Evolutionary conservation across 1,140 invertebrate genomes (phyloP).

Genomic region (Papilio polyxenes): DNA sequence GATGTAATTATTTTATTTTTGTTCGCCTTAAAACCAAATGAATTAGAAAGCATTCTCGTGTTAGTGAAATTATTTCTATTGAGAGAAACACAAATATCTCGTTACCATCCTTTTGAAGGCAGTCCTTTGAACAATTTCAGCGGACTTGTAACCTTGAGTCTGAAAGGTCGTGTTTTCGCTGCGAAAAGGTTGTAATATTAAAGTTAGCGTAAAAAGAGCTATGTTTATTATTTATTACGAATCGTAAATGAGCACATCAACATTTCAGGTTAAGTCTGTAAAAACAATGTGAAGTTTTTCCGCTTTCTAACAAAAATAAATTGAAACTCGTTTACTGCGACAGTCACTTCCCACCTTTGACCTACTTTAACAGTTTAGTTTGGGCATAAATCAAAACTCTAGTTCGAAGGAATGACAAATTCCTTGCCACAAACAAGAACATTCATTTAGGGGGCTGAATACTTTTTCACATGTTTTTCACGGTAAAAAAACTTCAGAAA

Average conservation of each 20-base stretch:
- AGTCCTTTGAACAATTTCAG: slow-evolving; percentile 13
- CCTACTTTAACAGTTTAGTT: not conserved
- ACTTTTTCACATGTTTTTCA: not conserved
- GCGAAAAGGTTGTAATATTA: not conserved
- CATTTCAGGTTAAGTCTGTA: too few relatives aligned
- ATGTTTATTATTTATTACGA: too few relatives aligned
- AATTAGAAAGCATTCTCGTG: not conserved
- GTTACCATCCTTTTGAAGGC: slow-evolving; percentile 9
- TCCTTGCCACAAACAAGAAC: slow-evolving; percentile 7
- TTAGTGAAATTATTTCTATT: slow-evolving; percentile 20
- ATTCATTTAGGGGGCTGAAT: not conserved
- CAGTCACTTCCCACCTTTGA: slow-evolving; percentile 8
- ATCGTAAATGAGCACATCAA: too few relatives aligned
- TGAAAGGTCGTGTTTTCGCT: not conserved
- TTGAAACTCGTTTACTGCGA: not conserved
- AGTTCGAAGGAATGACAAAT: not conserved
- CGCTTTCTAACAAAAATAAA: not conserved
- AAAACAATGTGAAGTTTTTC: not conserved
- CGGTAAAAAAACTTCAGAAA: slow-evolving; percentile 1
- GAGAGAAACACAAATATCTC: slow-evolving; percentile 23
- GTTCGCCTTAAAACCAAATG: not conserved
- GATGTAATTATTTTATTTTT: not conserved
- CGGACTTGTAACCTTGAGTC: not conserved
- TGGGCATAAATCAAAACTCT: not conserved
- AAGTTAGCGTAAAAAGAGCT: not conserved